A percentile compares a stretch with the other conserved stretches of the same genome.
These are phyloP conservation scores for Hylomyscus alleni DNA, from an alignment of 2,797 vertebrate species.

Conservation along the genomic window DNA sequence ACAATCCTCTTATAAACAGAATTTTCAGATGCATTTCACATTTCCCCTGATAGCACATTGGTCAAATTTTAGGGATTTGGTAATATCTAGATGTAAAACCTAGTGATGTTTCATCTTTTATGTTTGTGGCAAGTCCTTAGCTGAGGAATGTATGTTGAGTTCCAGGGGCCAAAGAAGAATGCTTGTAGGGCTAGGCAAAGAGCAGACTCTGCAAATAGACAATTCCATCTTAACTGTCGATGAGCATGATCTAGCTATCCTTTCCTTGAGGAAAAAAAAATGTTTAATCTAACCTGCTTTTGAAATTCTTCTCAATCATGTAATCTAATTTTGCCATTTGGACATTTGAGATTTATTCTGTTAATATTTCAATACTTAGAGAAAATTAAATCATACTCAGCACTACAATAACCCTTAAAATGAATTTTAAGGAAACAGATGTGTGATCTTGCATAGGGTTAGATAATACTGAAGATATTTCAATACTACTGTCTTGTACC, in stretches of 20 bases:
- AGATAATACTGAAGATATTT: constrained; percentile 28
- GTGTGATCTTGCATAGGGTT: not conserved
- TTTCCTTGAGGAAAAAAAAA: constrained; percentile 49
- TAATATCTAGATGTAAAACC: not conserved
- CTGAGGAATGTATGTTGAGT: not conserved
- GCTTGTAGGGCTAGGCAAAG: not conserved
- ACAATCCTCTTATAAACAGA: not conserved
- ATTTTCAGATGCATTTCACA: not conserved
- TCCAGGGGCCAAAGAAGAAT: not conserved
- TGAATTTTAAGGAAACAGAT: constrained; percentile 43
- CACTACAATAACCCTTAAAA: constrained; percentile 18
- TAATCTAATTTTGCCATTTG: constrained; percentile 32
- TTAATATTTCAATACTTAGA: constrained; percentile 31
- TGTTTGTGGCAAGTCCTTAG: not conserved
- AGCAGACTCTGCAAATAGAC: not conserved
- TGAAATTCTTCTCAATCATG: constrained; percentile 56
- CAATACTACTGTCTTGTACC: not conserved
- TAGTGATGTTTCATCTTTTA: not conserved
- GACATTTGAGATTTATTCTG: constrained; percentile 56
- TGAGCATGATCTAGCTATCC: not conserved
- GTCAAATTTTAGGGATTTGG: not conserved
- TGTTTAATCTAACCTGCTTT: constrained; percentile 41
- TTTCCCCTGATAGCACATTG: not conserved
- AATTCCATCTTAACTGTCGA: not conserved
- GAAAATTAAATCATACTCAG: constrained; percentile 55